These are phyloP conservation scores for Phyllostomus hastatus DNA, from an alignment of 2,113 vertebrate genomes.

Conservation along the genomic window DNA sequence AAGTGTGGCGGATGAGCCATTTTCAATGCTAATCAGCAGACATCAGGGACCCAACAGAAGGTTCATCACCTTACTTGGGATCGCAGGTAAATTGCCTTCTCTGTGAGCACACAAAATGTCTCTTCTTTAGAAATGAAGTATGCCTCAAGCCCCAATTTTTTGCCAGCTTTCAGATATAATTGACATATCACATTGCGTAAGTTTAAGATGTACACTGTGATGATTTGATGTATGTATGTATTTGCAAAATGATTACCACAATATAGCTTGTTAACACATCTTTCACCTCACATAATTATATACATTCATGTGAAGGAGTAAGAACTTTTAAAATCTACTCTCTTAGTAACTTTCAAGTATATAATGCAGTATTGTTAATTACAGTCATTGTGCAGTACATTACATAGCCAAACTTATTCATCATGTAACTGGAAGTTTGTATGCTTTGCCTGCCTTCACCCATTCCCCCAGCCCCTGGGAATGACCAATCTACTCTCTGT, in stretches of 20 bases:
- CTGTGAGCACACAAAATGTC: background rate
- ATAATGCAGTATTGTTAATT: background rate
- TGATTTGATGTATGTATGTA: fast-evolving
- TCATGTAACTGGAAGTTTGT: too few species aligned
- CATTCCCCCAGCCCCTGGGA: background rate
- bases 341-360: background rate
- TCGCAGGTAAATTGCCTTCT: background rate
- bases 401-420: too few species aligned
- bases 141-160: background rate
- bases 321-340: background rate
- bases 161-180: background rate
- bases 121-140: background rate
- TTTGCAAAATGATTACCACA: background rate
- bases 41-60: background rate
- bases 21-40: background rate
- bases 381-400: background rate
- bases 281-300: background rate
- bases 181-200: fast-evolving
- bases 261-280: background rate
- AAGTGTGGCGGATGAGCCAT: background rate
- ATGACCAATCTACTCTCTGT: fast-evolving
- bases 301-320: background rate
- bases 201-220: background rate
- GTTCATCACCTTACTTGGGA: background rate
- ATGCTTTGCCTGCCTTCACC: fast-evolving